Evolutionary conservation across 2,797 vertebrate genomes (phyloP), one percentile per base, ranked within the genome.

Genomic region (Ambastaia sidthimunki): DNA sequence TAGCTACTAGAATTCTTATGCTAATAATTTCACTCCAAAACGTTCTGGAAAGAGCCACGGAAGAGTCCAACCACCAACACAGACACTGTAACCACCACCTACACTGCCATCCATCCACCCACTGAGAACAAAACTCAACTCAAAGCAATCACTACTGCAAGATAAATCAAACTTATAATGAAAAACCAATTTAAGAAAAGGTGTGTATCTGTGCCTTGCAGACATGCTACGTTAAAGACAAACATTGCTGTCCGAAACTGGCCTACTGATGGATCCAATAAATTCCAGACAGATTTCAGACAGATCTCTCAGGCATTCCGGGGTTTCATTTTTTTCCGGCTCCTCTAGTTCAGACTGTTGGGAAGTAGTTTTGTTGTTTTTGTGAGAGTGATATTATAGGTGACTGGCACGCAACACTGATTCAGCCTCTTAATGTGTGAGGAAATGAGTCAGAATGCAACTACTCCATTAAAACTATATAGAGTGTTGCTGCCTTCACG

Each of bases 201-300:
- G 7, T 48, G 47, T 70, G 74, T 69, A 57, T 72, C 21, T 77
- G 70, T 78, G 57, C 50, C 55, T 59, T 65, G 44, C 4, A 72
- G 48, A 60, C 28, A 62, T 21, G 2, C 9, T 28, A 44, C 1
- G 21, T 66, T 34, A 31, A 78, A 67, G 31, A 65, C 65, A 21
- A 50, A 19, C 21, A 31, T 62, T 18, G 13, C 13, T 23, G n/a
- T 13, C 2, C 1, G 3, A 21, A 63, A 44, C 3, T 50, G 25
- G 13, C 6, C 6, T 13, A n/a, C 37, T 59, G 25, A 76, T 41
- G 12, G 1, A 31, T 28, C 63, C 19, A 44, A 44, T 19, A 0
- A 60, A 19, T 78, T 70, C 28, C 23, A 11, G 28, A 48, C 21
- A 59, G 37, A 41, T 41, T 9, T 41, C 37, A 60, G 23, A 31